Evolutionary conservation across 1,140 invertebrate species (phyloP).

Genomic region (Drosophila busckii): DNA sequence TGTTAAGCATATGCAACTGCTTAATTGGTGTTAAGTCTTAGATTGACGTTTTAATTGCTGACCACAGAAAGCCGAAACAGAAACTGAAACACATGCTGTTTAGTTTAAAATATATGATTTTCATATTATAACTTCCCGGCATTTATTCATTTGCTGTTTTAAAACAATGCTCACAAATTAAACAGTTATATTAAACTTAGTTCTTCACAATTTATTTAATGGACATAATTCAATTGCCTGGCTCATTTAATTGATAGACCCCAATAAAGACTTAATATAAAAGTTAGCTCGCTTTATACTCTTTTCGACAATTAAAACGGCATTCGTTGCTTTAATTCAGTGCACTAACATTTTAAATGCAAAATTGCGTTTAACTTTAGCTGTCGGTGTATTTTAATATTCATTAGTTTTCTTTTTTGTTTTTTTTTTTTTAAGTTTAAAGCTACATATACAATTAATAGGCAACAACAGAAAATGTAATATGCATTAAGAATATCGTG

Average conservation of each 20-base stretch:
- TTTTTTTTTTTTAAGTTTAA: slow-evolving; percentile 19
- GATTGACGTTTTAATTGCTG: too few species aligned
- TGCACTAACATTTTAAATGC: slow-evolving; percentile 55
- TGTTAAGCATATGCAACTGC: too few species aligned
- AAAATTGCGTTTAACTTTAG: slow-evolving; percentile 32
- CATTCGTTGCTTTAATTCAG: slow-evolving; percentile 42
- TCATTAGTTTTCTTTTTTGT: slow-evolving; percentile 15
- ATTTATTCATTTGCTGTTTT: background rate
- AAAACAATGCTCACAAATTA: slow-evolving; percentile 15
- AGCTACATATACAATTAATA: slow-evolving; percentile 51
- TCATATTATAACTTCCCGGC: slow-evolving; percentile 6
- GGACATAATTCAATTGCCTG: slow-evolving; percentile 41
- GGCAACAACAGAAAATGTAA: slow-evolving; percentile 38
- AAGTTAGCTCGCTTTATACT: slow-evolving; percentile 23
- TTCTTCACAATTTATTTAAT: slow-evolving; percentile 39
- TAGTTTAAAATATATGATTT: slow-evolving; percentile 33
- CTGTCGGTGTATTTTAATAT: slow-evolving; percentile 18
- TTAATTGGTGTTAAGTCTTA: too few species aligned
- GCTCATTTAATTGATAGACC: slow-evolving; percentile 42
- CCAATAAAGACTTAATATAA: slow-evolving; percentile 18
- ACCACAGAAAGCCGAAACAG: too few species aligned
- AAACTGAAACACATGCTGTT: slow-evolving; percentile 61
- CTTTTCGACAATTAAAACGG: slow-evolving; percentile 36
- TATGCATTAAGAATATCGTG: slow-evolving; percentile 47
- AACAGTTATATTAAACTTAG: slow-evolving; percentile 54